These are phyloP conservation scores for Drosophila merina DNA, from an alignment of 2,888 invertebrate species.

Conservation along the genomic window DNA sequence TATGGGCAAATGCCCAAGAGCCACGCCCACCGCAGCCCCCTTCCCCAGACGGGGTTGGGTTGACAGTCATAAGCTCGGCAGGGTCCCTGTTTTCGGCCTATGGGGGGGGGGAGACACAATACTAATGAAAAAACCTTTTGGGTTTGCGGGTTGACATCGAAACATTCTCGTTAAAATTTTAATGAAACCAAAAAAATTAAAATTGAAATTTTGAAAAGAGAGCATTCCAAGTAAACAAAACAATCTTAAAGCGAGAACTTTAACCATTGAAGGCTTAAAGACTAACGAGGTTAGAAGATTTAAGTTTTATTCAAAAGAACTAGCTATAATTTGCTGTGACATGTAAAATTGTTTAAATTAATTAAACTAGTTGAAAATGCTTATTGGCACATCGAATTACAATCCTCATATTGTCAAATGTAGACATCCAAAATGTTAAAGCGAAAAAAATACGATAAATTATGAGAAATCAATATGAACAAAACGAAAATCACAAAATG, in stretches of 20 bases:
- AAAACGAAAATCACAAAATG: conserved; percentile 26
- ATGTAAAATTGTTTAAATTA: neutral
- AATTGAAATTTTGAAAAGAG: neutral
- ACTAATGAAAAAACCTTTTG: conserved; percentile 4
- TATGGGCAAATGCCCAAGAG: conserved; percentile 47
- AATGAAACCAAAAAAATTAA: conserved; percentile 27
- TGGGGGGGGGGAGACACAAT: neutral
- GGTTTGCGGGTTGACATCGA: conserved; percentile 1
- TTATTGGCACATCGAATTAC: neutral
- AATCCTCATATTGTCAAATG: neutral
- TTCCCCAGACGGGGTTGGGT: conserved; percentile 3
- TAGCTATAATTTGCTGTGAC: conserved; percentile 10
- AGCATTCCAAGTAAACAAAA: no score
- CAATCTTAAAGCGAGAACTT: no score
- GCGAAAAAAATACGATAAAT: conserved; percentile 29
- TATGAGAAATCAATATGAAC: conserved; percentile 5
- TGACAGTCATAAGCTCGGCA: conserved; percentile 35
- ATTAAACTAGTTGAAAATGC: neutral
- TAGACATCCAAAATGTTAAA: conserved; percentile 32
- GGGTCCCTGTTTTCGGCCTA: conserved; percentile 4
- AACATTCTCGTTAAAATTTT: conserved; percentile 13
- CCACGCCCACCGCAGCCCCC: conserved; percentile 28
- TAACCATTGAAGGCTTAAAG: neutral
- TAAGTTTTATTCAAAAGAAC: neutral
- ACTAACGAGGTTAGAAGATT: neutral